phyloP scores from a whole-genome alignment of 2,113 vertebrate species.

The Ammodramus savannarum region DNA sequence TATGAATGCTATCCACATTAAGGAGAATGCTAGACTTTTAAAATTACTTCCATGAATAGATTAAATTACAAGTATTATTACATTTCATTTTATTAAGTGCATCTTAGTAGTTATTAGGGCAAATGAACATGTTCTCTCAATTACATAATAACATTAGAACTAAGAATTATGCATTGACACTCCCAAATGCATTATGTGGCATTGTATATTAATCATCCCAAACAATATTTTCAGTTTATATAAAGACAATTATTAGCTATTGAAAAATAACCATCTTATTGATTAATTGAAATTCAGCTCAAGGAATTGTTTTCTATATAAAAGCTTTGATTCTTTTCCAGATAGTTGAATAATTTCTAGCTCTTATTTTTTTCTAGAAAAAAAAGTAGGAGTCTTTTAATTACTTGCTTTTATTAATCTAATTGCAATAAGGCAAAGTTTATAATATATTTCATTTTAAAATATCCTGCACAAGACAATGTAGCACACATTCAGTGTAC shows the following conservation, averaged over 20 bases:
- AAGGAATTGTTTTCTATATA: conserved; percentile 44
- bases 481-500: neutral
- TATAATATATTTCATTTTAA: conserved; percentile 12
- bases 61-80: conserved; percentile 99
- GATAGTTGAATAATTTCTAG: conserved; percentile 17
- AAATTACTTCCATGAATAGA: conserved; percentile 97
- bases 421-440: conserved; percentile 49
- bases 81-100: conserved; percentile 96
- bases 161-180: conserved; percentile 83
- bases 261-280: conserved; percentile 76
- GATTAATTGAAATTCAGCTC: conserved; percentile 72
- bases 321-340: conserved; percentile 45
- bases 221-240: conserved; percentile 86
- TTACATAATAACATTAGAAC: conserved; percentile 82
- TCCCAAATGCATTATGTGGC: conserved; percentile 82
- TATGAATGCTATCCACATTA: conserved; percentile 96
- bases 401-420: conserved; percentile 36
- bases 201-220: conserved; percentile 82
- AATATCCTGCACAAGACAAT: neutral
- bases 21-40: conserved; percentile 90
- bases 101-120: conserved; percentile 95
- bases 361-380: neutral
- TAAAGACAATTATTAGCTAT: conserved; percentile 81
- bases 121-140: conserved; percentile 85
- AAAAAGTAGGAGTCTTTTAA: neutral